Conservation (phyloP, 2,113 vertebrate genomes). For the Callorhinus ursinus region DNA sequence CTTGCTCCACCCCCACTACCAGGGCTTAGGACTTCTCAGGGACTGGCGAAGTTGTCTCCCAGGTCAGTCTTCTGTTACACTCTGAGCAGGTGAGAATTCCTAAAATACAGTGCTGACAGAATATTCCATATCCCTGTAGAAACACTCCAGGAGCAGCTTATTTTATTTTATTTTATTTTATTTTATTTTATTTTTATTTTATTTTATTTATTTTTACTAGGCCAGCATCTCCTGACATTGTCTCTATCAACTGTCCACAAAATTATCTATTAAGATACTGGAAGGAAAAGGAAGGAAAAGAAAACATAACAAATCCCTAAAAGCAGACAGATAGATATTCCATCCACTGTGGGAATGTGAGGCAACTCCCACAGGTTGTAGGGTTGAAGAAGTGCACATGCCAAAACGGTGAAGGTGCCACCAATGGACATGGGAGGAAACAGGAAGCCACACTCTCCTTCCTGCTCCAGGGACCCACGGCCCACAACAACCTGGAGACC, state of each 20-base stretch:
- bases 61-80: neutral
- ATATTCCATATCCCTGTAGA: neutral
- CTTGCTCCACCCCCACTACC: neutral
- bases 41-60: neutral
- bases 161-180: neutral
- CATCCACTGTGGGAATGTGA: neutral
- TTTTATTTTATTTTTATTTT: neutral
- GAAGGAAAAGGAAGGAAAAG: neutral
- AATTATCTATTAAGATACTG: neutral
- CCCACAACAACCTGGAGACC: neutral
- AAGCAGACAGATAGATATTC: neutral
- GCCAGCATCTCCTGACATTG: neutral
- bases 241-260: neutral
- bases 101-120: neutral
- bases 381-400: rapidly evolving
- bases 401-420: too few species aligned
- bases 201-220: neutral
- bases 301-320: neutral
- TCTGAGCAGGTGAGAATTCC: neutral
- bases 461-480: neutral
- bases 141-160: neutral
- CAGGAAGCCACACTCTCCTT: neutral
- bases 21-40: neutral
- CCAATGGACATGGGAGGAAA: rapidly evolving
- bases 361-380: neutral